Evolutionary conservation across 2,797 vertebrate species (phyloP).

Genomic region (Streptopelia turtur): DNA sequence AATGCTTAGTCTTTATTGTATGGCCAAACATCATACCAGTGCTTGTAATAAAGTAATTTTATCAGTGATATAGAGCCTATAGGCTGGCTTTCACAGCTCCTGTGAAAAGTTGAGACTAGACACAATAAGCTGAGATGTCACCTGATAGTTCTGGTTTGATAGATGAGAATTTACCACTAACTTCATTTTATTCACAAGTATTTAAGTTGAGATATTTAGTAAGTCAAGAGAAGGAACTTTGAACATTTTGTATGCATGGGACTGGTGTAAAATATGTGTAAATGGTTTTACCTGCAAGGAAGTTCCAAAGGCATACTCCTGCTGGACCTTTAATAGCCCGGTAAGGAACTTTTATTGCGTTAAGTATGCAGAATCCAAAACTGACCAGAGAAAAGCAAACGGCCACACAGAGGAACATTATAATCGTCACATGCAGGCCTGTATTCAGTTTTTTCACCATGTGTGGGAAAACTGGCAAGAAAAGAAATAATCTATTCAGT

Average conservation of each 20-base stretch:
- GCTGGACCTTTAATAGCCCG: constrained; percentile 92
- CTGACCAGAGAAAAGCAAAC: constrained; percentile 90
- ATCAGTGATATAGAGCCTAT: not conserved
- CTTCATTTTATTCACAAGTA: not conserved
- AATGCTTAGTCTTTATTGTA: not conserved
- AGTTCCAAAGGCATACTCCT: constrained; percentile 94
- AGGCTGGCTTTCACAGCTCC: not conserved
- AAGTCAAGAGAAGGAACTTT: not conserved
- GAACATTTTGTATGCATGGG: not conserved
- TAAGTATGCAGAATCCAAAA: constrained; percentile 93
- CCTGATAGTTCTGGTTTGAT: not conserved
- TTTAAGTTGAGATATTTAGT: not conserved
- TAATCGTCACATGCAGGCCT: constrained; percentile 88
- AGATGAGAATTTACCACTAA: not conserved
- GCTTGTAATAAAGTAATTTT: not conserved
- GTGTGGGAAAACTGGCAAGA: constrained; percentile 89
- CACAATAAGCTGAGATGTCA: not conserved
- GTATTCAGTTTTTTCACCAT: constrained; percentile 88
- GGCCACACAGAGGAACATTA: constrained; percentile 89
- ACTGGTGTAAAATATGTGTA: not conserved
- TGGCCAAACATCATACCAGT: not conserved
- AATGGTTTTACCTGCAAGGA: constrained; percentile 86
- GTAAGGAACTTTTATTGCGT: constrained; percentile 91
- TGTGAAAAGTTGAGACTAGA: not conserved
- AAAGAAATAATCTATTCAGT: constrained; percentile 17